Conservation (phyloP, 2,113 vertebrate species). For the Menura novaehollandiae region DNA sequence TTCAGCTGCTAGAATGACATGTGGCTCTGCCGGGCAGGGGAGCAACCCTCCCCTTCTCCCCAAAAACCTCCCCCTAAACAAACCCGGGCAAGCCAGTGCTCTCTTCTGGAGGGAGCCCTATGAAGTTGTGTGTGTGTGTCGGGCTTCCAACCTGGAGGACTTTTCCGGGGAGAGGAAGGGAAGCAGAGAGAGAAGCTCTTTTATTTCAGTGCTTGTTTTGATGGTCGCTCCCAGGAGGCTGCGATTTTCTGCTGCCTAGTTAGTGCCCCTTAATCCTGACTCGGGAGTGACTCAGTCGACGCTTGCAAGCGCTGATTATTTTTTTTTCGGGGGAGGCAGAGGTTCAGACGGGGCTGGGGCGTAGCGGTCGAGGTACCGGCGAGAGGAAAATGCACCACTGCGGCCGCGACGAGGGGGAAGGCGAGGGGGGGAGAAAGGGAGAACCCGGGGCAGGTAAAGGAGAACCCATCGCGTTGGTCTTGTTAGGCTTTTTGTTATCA, state of each 20-base stretch:
- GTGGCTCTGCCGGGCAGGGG: not conserved
- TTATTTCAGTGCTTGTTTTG: slow-evolving; percentile 23
- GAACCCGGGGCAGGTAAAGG: not conserved
- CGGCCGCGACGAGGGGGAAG: not conserved
- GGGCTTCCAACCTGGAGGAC: not conserved
- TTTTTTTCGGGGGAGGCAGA: not conserved
- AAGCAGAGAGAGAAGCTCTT: not conserved
- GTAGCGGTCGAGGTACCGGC: not conserved
- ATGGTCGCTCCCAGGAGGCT: slow-evolving; percentile 36
- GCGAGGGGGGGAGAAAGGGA: not conserved
- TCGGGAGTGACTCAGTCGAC: not conserved
- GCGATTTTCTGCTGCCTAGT: slow-evolving; percentile 42
- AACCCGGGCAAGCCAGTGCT: not conserved
- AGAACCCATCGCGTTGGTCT: not conserved
- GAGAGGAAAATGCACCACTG: not conserved
- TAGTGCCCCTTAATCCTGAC: slow-evolving; percentile 50
- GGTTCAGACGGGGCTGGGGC: not conserved
- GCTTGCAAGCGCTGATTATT: slow-evolving; percentile 6
- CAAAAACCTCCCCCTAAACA: not conserved
- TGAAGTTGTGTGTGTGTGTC: not conserved
- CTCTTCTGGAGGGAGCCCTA: not conserved
- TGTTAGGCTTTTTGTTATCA: not conserved
- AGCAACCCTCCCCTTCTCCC: not conserved
- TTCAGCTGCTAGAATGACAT: slow-evolving; percentile 17
- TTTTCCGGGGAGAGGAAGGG: slow-evolving; percentile 8